Base-by-base conservation (phyloP, 1,140 invertebrate genomes). In the Lanistes nyassanus region DNA sequence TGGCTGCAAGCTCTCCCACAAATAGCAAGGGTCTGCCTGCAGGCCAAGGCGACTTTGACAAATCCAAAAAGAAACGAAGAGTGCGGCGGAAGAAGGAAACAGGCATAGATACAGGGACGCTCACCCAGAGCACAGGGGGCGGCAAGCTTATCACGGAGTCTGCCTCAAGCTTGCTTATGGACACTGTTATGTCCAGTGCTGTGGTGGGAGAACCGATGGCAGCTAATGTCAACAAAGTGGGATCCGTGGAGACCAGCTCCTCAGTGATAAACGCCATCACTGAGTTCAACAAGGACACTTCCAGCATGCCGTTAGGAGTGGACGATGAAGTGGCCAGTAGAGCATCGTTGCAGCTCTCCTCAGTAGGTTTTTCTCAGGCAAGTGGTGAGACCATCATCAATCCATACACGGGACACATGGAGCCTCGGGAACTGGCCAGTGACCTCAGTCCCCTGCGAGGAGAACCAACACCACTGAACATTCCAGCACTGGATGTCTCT, bases 321-420 rank as follows among this genome's bases (percentile, higher is more conserved):
- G 42, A 47, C 19, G 42, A 47, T 47, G 42, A 9, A 47, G 42
- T 47, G 42, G 5, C 19, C 9, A 16, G 42, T 47, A 47, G 42
- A 47, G 42, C 9, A 47, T 47, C 42, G 3, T 55, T 21, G 26
- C 68, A 70, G 53, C 58, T 31, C 3, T 36, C 51, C 21, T 36
- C 53, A 56, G 13, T 37, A 19, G 66, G 53, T 34, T 55, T 34
- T 9, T 51, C 53, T 26, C 39, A 26, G 47, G 5, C 39, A 7
- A 26, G 56, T 62, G 56, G 26, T 39, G 55, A 74, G 53, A 69
- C 58, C 90, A 92, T 96, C 3, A 95, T 96, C 47, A 97, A 96
- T 90, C 95, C 95, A 6, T 91, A 95, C 77, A 96, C 95, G 7
- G 95, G 95, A 21, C 92, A 94, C 79, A 87, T 97, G 81, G 95